Evolutionary conservation across 1,140 invertebrate genomes (phyloP), one percentile per base, ranked within the genome.

Genomic region (Grapholita molesta): DNA sequence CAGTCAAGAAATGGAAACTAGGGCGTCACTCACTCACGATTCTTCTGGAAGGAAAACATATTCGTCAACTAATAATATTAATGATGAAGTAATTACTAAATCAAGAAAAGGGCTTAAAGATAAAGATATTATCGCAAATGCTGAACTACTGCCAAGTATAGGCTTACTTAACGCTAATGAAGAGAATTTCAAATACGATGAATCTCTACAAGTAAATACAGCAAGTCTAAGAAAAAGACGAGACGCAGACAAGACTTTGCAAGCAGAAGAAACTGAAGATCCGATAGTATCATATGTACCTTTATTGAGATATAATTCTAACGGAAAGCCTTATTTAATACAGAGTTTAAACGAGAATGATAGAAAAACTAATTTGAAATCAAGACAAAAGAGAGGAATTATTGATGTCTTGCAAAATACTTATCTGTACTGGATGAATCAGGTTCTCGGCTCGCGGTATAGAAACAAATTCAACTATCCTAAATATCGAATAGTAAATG

Each of bases 401-500:
- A 73, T 89, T 1, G 87, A 89, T 25, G 52, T 77, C 0, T 38
- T 89, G 23, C 85, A 88, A 69, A 84, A 78, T 23, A 78, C 82
- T 3, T 88, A 89, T 30, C 0, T 73, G 7, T 89, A 89, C 66
- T 86, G 82, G 83, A 72, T 78, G 0, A 85, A 73, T 18, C 80
- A 73, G 76, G 64, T 88, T 2, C 24, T 89, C 21, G 85, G 84
- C 6, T 18, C 73, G 5, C 74, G 71, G 3, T 53, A 67, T 24
- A 78, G 70, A 70, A 76, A 75, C 67, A 73, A 55, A 0, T 23
- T 32, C 6, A 77, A 79, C 8, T 68, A 74, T 72, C 79, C 78
- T 0, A 87, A 84, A 70, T 88, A 82, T 65, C 88, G 75, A 77
- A 70, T 83, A 0, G 55, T 89, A 0, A 89, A 88, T 61, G 85